Evolutionary conservation across 2,113 vertebrate species (phyloP), one percentile per base, ranked within the genome.

Genomic region (Notarius quadriscutis): DNA sequence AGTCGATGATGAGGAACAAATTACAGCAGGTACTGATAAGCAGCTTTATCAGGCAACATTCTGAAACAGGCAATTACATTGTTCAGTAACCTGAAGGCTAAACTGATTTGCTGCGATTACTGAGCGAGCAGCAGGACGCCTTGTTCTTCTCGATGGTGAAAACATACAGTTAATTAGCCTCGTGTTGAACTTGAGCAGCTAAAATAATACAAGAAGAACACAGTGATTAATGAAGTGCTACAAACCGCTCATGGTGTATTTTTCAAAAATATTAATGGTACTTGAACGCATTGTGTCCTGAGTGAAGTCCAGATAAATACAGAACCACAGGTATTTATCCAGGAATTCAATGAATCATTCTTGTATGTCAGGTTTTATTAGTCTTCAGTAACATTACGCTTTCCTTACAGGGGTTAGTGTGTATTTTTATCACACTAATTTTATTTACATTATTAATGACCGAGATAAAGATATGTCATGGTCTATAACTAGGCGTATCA

Each of bases 41-140:
- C 87, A 41, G 79, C 57, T 77, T 81, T 58, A 69, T 75, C 78
- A 8, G 9, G 18, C 20, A 77, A 27, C 81, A 60, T 69, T 75
- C 41, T 51, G 69, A 86, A 88, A 62, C 84, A 89, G 51, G 63
- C 65, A 77, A 57, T 82, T 75, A 53, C 57, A 60, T 86, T 67
- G 74, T 57, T 80, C 48, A 86, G 27, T 55, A 55, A 78, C 72
- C 84, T 55, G 75, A 86, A 84, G 69, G 53, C 79, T 81, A 60
- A 81, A 81, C 57, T 62, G 79, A 81, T 81, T 81, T 41, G 79
- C 55, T 62, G 7, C 41, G 55, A 81, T 81, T 81, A 81, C 1
- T 18, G 22, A 20, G 30, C 79, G 30, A 60, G 50, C 85, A 86
- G 62, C 85, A 69, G 62, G 51, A 80, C 4, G 75, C 51, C 57